These are phyloP conservation scores for Ormyrus pomaceus DNA, from an alignment of 2,888 invertebrate genomes.

Conservation along the genomic window DNA sequence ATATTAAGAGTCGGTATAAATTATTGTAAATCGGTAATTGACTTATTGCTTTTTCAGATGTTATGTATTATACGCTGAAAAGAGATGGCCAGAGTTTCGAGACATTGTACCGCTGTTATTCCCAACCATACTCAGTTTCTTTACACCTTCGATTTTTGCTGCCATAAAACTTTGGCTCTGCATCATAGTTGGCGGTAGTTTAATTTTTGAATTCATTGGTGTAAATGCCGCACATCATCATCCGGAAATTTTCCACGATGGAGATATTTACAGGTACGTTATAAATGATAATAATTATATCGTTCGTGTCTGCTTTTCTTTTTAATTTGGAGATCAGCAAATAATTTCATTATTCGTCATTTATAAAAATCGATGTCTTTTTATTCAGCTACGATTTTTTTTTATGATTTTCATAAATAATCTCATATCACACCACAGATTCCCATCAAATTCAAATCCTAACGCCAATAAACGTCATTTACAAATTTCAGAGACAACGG, in stretches of 20 bases:
- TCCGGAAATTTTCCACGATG: conserved; percentile 87
- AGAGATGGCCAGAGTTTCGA: conserved; percentile 62
- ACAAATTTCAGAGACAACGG: conserved; percentile 74
- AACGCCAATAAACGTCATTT: too few species aligned
- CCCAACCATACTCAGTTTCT: conserved; percentile 75
- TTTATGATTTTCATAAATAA: too few species aligned
- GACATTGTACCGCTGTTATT: conserved; percentile 72
- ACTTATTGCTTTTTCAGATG: conserved; percentile 60
- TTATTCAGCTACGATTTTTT: too few species aligned
- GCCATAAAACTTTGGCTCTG: conserved; percentile 78
- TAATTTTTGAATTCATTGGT: conserved; percentile 81
- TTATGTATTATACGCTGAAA: conserved; percentile 58
- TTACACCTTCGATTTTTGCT: conserved; percentile 67
- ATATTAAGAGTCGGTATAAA: too few species aligned
- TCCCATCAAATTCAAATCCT: too few species aligned
- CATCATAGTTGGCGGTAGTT: conserved; percentile 78
- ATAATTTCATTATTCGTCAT: too few species aligned
- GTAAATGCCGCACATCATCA: conserved; percentile 88
- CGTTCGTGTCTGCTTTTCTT: too few species aligned
- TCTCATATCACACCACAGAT: too few species aligned
- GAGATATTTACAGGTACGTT: conserved; percentile 81
- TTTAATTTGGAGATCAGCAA: too few species aligned
- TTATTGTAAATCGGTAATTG: too few species aligned
- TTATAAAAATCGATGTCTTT: too few species aligned
- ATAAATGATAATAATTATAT: neutral